Percentiles rank a stretch among this genome's conserved stretches.
phyloP scores from a whole-genome alignment of 2,888 invertebrate species.

The Galeopsomyia nigrocyanea region DNA sequence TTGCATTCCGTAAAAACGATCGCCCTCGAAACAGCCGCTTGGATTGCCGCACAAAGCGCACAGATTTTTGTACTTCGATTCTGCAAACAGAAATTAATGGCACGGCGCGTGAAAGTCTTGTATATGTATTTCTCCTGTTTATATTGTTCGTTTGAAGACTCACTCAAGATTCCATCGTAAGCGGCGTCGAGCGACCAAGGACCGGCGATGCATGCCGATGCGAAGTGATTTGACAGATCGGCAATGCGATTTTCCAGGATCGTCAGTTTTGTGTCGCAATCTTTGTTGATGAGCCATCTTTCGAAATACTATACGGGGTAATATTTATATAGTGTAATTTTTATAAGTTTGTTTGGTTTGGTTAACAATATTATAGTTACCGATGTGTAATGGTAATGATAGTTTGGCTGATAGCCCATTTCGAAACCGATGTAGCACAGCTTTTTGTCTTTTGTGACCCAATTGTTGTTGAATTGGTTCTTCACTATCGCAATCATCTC shows the following conservation, averaged over 20 bases:
- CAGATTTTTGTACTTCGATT: constrained; percentile 77
- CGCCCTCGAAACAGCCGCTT: constrained; percentile 74
- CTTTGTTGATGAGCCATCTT: constrained; percentile 77
- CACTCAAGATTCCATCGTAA: constrained; percentile 78
- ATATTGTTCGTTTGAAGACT: constrained; percentile 61
- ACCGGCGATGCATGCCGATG: constrained; percentile 87
- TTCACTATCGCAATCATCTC: constrained; percentile 78
- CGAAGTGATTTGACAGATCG: constrained; percentile 82
- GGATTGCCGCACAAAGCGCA: constrained; percentile 80
- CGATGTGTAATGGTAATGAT: constrained; percentile 77
- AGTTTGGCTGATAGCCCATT: constrained; percentile 78
- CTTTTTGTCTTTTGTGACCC: constrained; percentile 77
- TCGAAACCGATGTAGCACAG: constrained; percentile 89
- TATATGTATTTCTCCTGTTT: not conserved
- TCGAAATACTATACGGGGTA: constrained; percentile 79
- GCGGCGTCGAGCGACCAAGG: constrained; percentile 81
- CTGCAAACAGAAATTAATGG: constrained; percentile 61
- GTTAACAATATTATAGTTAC: too few species aligned
- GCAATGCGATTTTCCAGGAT: constrained; percentile 84
- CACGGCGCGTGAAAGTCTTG: too few species aligned
- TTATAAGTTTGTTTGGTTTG: not conserved
- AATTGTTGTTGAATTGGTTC: constrained; percentile 73
- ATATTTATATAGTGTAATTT: constrained; percentile 1
- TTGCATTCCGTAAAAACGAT: constrained; percentile 86
- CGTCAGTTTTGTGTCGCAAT: constrained; percentile 79